Percentiles rank a stretch among this genome's conserved stretches.
phyloP scores from a whole-genome alignment of 1,140 invertebrate species.

The Anastrepha obliqua region DNA sequence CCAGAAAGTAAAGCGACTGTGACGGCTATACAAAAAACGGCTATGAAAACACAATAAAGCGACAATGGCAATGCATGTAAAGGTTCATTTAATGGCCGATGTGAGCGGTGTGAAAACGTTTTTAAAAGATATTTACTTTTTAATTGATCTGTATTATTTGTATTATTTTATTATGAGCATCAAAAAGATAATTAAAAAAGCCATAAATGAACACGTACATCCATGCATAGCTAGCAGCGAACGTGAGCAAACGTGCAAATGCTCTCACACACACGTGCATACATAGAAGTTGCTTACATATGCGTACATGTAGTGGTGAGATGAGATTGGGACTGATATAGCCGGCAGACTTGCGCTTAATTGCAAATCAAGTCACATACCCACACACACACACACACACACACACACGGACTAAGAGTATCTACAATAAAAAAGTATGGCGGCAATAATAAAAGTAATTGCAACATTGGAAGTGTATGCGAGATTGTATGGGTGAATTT shows the following conservation, averaged over 20 bases:
- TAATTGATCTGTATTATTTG: constrained; percentile 1
- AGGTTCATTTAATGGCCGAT: not conserved
- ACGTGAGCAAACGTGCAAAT: not conserved
- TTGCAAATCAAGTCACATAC: constrained; percentile 22
- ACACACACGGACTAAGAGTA: not conserved
- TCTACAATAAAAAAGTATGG: too few relatives aligned
- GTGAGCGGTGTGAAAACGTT: not conserved
- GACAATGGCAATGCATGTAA: not conserved
- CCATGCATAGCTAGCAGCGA: not conserved
- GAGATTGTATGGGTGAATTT: too few relatives aligned
- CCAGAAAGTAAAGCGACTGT: too few relatives aligned
- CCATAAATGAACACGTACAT: not conserved
- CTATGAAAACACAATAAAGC: too few relatives aligned
- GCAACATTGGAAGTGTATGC: too few relatives aligned
- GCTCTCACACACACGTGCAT: not conserved
- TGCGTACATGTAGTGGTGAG: not conserved
- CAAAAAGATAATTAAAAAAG: not conserved
- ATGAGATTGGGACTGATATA: not conserved
- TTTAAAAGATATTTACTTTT: not conserved
- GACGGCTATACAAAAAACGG: too few relatives aligned
- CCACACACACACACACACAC: not conserved
- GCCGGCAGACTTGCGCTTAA: not conserved
- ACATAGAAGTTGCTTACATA: not conserved
- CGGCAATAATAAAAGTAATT: too few relatives aligned
- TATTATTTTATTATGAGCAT: constrained; percentile 3